Percentiles rank a stretch among this genome's conserved stretches.
Evolutionary conservation across 2,888 invertebrate genomes (phyloP).

Genomic region (Eucera pruinosa): DNA sequence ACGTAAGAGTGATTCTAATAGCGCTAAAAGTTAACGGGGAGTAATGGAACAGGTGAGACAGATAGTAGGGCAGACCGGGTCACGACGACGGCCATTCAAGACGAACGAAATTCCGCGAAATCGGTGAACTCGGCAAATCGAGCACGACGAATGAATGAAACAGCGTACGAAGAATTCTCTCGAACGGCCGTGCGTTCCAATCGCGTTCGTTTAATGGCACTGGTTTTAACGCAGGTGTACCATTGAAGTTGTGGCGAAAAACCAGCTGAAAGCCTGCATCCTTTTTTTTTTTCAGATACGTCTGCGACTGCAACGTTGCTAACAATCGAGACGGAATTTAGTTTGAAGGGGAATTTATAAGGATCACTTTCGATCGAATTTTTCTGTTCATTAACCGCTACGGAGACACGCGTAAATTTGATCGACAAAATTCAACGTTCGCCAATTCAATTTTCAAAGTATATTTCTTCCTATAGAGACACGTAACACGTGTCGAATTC

Average conservation of each 20-base stretch:
- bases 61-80: slow-evolving; percentile 65
- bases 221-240: background rate
- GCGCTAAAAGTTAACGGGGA: slow-evolving; percentile 37
- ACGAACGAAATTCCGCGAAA: slow-evolving; percentile 70
- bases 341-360: too few relatives aligned
- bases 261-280: background rate
- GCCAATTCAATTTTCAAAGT: too few relatives aligned
- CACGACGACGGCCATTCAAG: slow-evolving; percentile 65
- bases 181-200: slow-evolving; percentile 2
- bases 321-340: too few relatives aligned
- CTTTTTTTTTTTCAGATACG: slow-evolving; percentile 24
- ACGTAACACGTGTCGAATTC: too few relatives aligned
- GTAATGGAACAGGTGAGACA: slow-evolving; percentile 31
- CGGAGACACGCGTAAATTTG: too few relatives aligned
- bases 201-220: slow-evolving; percentile 27
- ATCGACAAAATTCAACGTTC: too few relatives aligned
- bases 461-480: too few relatives aligned
- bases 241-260: too few relatives aligned
- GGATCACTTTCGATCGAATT: background rate
- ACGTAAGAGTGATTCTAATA: slow-evolving; percentile 17
- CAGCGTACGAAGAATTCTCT: slow-evolving; percentile 19
- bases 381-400: too few relatives aligned
- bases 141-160: slow-evolving; percentile 45
- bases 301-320: too few relatives aligned
- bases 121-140: slow-evolving; percentile 52